Evolutionary conservation across 2,797 vertebrate genomes (phyloP).

Genomic region (Lerista edwardsae): DNA sequence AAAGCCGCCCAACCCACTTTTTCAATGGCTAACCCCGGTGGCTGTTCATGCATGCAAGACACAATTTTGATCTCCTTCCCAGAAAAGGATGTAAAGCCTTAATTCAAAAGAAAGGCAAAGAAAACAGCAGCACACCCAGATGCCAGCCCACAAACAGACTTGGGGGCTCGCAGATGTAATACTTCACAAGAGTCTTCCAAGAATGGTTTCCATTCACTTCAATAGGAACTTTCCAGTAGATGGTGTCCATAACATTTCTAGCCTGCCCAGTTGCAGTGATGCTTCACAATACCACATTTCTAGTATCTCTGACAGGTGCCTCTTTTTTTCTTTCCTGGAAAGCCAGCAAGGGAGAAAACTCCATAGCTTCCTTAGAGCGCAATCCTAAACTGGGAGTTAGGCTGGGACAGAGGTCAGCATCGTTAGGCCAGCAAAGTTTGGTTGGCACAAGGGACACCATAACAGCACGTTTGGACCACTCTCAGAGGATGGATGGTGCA

Average conservation of each 20-base stretch:
- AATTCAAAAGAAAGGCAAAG: not conserved
- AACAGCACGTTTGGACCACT: too few relatives aligned
- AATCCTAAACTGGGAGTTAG: too few relatives aligned
- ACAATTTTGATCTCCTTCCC: not conserved
- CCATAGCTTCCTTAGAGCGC: not conserved
- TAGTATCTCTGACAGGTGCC: not conserved
- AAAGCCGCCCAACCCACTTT: slow-evolving; percentile 21
- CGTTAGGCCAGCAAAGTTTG: too few relatives aligned
- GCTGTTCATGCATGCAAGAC: not conserved
- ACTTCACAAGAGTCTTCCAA: not conserved
- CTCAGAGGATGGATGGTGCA: too few relatives aligned
- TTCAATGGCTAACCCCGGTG: slow-evolving; percentile 26
- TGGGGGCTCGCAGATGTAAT: not conserved
- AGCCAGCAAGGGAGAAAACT: not conserved
- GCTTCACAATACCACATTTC: not conserved
- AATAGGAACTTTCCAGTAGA: too few relatives aligned
- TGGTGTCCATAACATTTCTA: not conserved
- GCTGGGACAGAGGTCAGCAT: too few relatives aligned
- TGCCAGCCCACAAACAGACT: not conserved
- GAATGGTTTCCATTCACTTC: not conserved
- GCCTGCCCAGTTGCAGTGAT: not conserved
- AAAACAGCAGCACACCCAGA: slow-evolving; percentile 10
- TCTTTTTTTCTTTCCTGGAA: not conserved
- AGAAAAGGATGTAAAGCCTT: not conserved
- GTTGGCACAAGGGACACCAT: too few relatives aligned